These are phyloP conservation scores for Hydrolagus colliei DNA, from an alignment of 2,797 vertebrate genomes.

Conservation along the genomic window DNA sequence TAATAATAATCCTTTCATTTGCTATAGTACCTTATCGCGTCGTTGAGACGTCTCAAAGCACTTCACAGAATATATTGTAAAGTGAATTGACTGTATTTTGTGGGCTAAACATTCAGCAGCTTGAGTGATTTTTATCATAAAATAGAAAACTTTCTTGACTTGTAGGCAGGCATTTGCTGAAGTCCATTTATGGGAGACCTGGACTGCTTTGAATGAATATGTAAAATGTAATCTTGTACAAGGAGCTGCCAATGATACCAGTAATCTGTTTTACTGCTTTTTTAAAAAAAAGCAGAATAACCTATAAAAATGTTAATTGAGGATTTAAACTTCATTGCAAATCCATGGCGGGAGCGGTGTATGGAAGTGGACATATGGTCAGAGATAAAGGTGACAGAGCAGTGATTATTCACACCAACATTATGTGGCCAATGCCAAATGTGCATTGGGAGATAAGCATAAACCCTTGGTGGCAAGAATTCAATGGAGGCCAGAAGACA, in stretches of 20 bases:
- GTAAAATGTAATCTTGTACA: not conserved
- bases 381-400: conserved; percentile 38
- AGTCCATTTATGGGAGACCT: too few relatives aligned
- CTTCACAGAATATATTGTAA: too few relatives aligned
- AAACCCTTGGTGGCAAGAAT: conserved; percentile 44
- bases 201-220: not conserved
- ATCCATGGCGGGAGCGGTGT: not conserved
- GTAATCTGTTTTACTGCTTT: not conserved
- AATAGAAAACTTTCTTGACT: too few relatives aligned
- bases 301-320: not conserved
- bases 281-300: not conserved
- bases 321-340: not conserved
- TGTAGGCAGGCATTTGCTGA: too few relatives aligned
- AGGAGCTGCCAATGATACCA: not conserved
- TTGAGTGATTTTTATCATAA: too few relatives aligned
- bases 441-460: conserved; percentile 42
- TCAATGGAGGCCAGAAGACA: conserved; percentile 55
- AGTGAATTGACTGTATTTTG: too few relatives aligned
- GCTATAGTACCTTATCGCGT: too few relatives aligned
- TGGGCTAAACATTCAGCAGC: too few relatives aligned
- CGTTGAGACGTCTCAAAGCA: too few relatives aligned
- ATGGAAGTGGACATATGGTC: conserved; percentile 42
- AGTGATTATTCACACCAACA: conserved; percentile 42
- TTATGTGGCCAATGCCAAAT: conserved; percentile 37
- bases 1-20: too few relatives aligned